Evolutionary conservation across 2,797 vertebrate species (phyloP).

Genomic region (Bryconaethiops microstoma): DNA sequence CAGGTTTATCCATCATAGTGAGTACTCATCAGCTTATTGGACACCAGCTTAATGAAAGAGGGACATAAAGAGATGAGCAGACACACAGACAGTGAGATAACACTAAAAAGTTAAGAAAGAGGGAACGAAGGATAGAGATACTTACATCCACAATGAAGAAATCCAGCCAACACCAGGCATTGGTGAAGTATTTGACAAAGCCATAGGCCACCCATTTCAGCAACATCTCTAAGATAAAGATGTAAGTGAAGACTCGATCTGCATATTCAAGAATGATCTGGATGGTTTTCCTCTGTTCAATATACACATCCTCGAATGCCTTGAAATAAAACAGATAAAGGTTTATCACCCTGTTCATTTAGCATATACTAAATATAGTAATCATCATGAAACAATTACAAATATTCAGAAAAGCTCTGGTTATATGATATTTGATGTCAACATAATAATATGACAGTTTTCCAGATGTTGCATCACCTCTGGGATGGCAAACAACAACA

Average conservation of each 20-base stretch:
- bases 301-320: conserved; percentile 99
- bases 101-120: not conserved
- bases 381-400: not conserved
- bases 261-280: conserved; percentile 92
- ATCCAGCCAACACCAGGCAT: conserved; percentile 98
- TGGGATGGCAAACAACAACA: not conserved
- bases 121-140: conserved; percentile 64
- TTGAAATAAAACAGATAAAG: conserved; percentile 62
- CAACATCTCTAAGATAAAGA: conserved; percentile 99
- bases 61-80: not conserved
- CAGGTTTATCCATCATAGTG: not conserved
- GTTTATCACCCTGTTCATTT: too few species aligned
- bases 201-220: conserved; percentile 98
- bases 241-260: conserved; percentile 97
- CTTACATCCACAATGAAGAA: conserved; percentile 99
- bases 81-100: not conserved
- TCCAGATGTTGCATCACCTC: not conserved
- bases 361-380: too few species aligned
- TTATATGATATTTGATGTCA: not conserved
- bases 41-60: not conserved
- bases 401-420: not conserved
- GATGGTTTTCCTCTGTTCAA: conserved; percentile 95
- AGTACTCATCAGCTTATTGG: not conserved
- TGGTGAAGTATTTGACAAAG: conserved; percentile 98
- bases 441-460: not conserved